Evolutionary conservation across 2,113 vertebrate genomes (phyloP), one percentile per base, ranked within the genome.

Genomic region (Laticauda laticaudata): DNA sequence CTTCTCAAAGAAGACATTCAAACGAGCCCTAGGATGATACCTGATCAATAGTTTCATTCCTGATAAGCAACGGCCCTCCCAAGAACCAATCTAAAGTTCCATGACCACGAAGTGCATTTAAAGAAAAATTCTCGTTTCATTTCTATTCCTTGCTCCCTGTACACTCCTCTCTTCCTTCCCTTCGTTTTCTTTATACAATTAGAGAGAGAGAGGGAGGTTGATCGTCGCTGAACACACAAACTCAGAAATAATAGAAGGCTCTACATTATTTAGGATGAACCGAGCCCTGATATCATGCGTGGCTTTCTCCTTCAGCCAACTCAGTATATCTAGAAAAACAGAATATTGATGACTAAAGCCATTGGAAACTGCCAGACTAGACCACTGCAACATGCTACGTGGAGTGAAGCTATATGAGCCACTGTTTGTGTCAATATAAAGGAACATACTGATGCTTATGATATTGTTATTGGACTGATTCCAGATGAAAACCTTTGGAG

Each of bases 201-300:
- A 26, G 69, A 48, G 7, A 26, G 11, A 18, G 45, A 45, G 48
- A 9, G 48, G 0, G 53, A 29, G n/a, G 88, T 5, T 64, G 64
- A 88, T 5, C 0, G 86, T 51, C 94, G 91, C 91, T 56, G 87
- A 90, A 14, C 26, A n/a, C 1, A 0, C 15, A 87, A 0, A 0
- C 91, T 20, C n/a, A 85, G 91, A 51, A 92, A 56, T 92, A 95
- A 92, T 11, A 95, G 89, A 87, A 43, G 34, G 45, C 81, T 92
- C 91, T 11, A 0, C 81, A 89, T n/a, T 21, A 92, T 90, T 87
- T 61, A 90, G 55, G 14, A 69, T 59, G 45, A 91, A 1, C 86
- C 5, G 24, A 92, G 86, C 75, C 90, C 64, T 9, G 93, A 87
- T 64, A 81, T 26, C 91, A 95, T 96, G 24, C 11, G 90, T 1